Base-by-base conservation (phyloP, 2,888 invertebrate species). In the Drosophila lutescens region DNA sequence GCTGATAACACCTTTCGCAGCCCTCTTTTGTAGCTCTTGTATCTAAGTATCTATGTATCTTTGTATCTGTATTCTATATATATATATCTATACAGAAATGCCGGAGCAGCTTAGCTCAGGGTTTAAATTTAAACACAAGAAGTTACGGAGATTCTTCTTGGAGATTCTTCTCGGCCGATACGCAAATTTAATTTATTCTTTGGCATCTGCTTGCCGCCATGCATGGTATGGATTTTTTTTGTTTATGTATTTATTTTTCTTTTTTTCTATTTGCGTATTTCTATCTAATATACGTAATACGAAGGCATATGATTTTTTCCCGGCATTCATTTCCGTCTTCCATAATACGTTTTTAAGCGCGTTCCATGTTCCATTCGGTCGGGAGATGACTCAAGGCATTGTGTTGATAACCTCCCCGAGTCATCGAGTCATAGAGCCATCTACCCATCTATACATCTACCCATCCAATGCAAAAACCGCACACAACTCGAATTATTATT, bases 321-420 rank as follows among this genome's bases (percentile, higher is more conserved):
- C 78, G 78, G 80, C 83, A 79, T 80, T 87, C 78, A 86, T 90
- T 89, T 90, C 90, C 89, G 89, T 90, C 89, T 89, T 86, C 78
- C 77, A 86, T 86, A 89, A 86, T 86, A 87, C 73, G 86, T 87
- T 89, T 88, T 88, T 81, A 88, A 86, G 80, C 88, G 85, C 87
- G 77, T 79, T 87, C 76, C 71, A 72, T 56, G 70, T 47, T 67
- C 66, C 67, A 74, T 74, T 62, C 57, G 67, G 74, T 44, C 67
- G 74, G 59, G 61, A 70, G 86, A 86, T 86, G 87, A 87, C 74
- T 86, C 86, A 86, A 86, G 65, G 74, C 74, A 54, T 71, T 82
- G 79, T 82, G 82, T 80, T 75, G 85, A 84, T 88, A 88, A 88
- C 80, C 77, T 55, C 63, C 68, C 71, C 61, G 59, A 69, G 36